A percentile compares a stretch with the other conserved stretches of the same genome.
phyloP scores from a whole-genome alignment of 2,888 invertebrate genomes.

The Diplolepis rosae region DNA sequence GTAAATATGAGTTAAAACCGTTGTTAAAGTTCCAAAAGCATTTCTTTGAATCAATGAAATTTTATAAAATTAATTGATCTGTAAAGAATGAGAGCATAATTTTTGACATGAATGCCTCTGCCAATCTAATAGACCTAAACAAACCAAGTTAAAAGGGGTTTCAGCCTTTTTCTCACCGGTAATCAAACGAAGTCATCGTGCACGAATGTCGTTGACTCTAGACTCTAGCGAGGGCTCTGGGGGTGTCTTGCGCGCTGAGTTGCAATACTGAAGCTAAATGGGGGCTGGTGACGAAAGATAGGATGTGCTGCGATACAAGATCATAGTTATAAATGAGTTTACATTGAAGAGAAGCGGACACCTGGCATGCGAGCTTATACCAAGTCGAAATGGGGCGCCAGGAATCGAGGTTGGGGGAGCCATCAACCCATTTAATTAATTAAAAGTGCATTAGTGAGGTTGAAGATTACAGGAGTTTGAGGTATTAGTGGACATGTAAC shows the following conservation, averaged over 20 bases:
- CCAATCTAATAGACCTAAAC: not conserved
- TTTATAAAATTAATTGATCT: not conserved
- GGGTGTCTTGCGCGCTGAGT: not conserved
- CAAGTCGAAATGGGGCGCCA: conserved; percentile 46
- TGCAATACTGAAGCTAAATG: not conserved
- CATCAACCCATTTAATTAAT: conserved; percentile 73
- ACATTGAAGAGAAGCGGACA: conserved; percentile 64
- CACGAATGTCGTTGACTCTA: not conserved
- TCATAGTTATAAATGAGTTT: conserved; percentile 64
- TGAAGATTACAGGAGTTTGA: conserved; percentile 45
- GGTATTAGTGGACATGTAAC: conserved; percentile 42
- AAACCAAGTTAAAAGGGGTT: not conserved
- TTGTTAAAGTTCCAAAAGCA: too few species aligned
- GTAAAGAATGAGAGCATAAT: not conserved
- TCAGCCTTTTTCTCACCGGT: not conserved
- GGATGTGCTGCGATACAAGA: not conserved
- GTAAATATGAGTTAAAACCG: too few species aligned
- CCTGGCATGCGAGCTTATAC: conserved; percentile 70
- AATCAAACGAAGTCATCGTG: not conserved
- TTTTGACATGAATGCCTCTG: not conserved
- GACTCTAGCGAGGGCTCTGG: too few species aligned
- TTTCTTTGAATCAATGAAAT: too few species aligned
- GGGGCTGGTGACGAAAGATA: not conserved
- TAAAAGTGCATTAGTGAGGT: conserved; percentile 73
- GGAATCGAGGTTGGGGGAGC: conserved; percentile 54